Conservation (phyloP, 2,113 vertebrate species). For the Suncus etruscus region DNA sequence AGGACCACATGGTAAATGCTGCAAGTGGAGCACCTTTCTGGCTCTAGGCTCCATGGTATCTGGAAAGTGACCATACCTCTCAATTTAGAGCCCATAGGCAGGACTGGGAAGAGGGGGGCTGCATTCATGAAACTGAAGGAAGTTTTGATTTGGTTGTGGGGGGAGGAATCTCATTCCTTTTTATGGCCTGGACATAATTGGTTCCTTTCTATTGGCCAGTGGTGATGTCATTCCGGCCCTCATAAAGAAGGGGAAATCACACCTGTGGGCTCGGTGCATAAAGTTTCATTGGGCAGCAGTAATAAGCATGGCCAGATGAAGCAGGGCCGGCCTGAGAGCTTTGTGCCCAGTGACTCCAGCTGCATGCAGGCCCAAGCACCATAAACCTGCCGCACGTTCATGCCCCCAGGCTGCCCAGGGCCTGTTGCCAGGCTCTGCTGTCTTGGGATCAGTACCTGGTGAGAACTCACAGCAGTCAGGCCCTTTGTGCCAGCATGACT, state of each 20-base stretch:
- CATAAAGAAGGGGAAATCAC: slow-evolving; percentile 84
- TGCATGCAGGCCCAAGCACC: slow-evolving; percentile 79
- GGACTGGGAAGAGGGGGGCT: slow-evolving; percentile 59
- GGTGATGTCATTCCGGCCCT: slow-evolving; percentile 80
- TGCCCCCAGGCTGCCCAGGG: slow-evolving; percentile 77
- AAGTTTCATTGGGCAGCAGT: slow-evolving; percentile 84
- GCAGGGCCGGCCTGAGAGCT: slow-evolving; percentile 80
- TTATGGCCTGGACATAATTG: slow-evolving; percentile 76
- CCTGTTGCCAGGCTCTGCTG: slow-evolving; percentile 80
- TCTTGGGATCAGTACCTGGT: slow-evolving; percentile 66
- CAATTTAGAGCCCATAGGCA: slow-evolving; percentile 67
- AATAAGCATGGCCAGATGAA: slow-evolving; percentile 84
- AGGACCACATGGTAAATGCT: slow-evolving; percentile 16
- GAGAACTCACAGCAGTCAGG: slow-evolving; percentile 53
- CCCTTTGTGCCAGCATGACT: slow-evolving; percentile 26
- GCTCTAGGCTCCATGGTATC: slow-evolving; percentile 22
- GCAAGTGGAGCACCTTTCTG: neutral
- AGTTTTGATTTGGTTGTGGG: slow-evolving; percentile 79
- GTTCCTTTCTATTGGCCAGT: slow-evolving; percentile 66
- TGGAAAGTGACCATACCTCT: slow-evolving; percentile 52
- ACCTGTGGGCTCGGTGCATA: slow-evolving; percentile 84
- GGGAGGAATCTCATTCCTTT: slow-evolving; percentile 79
- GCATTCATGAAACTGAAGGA: slow-evolving; percentile 78
- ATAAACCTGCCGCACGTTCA: slow-evolving; percentile 78
- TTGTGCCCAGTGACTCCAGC: slow-evolving; percentile 82